Base-by-base conservation (phyloP, 2,113 vertebrate genomes). In the Esox niger region DNA sequence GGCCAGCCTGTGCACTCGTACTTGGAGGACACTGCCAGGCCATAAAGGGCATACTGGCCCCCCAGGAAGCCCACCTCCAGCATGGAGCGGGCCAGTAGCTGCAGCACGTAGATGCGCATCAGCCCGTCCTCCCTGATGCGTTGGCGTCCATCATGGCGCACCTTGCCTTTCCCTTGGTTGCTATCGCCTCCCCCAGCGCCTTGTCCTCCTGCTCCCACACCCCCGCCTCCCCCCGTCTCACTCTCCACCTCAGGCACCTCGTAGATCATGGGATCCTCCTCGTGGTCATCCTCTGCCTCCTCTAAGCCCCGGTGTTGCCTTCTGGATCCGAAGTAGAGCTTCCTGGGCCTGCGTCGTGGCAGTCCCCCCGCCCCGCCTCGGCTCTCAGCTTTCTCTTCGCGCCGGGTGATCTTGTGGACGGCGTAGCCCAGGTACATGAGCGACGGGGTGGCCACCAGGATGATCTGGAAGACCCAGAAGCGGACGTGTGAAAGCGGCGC, bases 381-480 rank as follows among this genome's bases (percentile, higher is more conserved):
- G 17, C 80, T 8, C 63, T 90, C 87, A 0, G 83, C 70, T 2
- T 69, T 2, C 60, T 95, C 93, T 56, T 95, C 93, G 69, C 90
- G 84, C 0, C 89, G 91, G 62, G 95, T 91, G 0, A 98, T 96
- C 73, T 96, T 97, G 66, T 98, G 95, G 64, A 95, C 91, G 1
- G 96, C 96, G 0, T 96, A 98, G 76, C 94, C 95, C 4, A 98
- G 79, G 66, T 98, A 98, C 88, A 98, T 92, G 60, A 98, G 91
- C 0, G 95, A 96, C 0, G 96, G 96, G 0, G 95, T 94, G 29
- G 95, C 91, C 32, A 98, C 90, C 6, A 96, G 84, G 6, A 98
- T 95, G 80, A 97, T 96, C 85, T 98, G 96, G 78, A 98, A 97
- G 1, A 98, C 94, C 96, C 96, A 98, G 79, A 98, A 98, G 60